Evolutionary conservation across 2,797 vertebrate species (phyloP).

Genomic region (Pitangus sulphuratus): DNA sequence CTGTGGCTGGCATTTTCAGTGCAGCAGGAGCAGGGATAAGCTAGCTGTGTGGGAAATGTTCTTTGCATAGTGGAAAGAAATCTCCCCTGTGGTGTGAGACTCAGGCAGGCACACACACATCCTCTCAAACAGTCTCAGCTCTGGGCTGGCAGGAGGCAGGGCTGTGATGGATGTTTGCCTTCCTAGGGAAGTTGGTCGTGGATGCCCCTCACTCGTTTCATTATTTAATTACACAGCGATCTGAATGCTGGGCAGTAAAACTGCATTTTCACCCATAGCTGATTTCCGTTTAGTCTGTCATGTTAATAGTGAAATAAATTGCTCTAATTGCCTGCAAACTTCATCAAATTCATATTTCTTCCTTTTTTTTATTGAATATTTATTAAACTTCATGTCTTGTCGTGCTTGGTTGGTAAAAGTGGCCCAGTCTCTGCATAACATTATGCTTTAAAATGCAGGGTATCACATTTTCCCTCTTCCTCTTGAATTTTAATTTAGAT

Average conservation of each 20-base stretch:
- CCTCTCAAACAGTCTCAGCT: neutral
- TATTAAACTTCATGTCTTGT: conserved; percentile 79
- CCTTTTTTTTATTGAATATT: conserved; percentile 80
- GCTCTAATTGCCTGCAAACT: conserved; percentile 90
- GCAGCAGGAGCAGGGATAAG: neutral
- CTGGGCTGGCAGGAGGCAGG: neutral
- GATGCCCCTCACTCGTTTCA: neutral
- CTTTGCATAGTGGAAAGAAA: neutral
- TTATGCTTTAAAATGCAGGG: conserved; percentile 33
- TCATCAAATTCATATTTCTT: conserved; percentile 87
- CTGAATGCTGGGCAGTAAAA: conserved; percentile 64
- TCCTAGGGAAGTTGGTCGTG: neutral
- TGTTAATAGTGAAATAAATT: conserved; percentile 91
- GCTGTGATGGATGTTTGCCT: conserved; percentile 58
- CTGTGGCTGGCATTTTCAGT: neutral
- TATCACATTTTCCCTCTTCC: conserved; percentile 24
- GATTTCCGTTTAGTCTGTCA: conserved; percentile 84
- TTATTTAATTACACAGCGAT: conserved; percentile 66
- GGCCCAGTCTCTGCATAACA: conserved; percentile 56
- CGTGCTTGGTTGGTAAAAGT: conserved; percentile 69
- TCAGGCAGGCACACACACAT: neutral
- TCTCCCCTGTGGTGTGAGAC: neutral
- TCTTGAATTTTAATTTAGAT: conserved; percentile 55
- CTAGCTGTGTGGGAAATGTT: neutral
- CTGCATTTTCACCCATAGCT: conserved; percentile 71